These are phyloP conservation scores for Trissolcus japonicus DNA, from an alignment of 2,888 invertebrate genomes.

Conservation along the genomic window DNA sequence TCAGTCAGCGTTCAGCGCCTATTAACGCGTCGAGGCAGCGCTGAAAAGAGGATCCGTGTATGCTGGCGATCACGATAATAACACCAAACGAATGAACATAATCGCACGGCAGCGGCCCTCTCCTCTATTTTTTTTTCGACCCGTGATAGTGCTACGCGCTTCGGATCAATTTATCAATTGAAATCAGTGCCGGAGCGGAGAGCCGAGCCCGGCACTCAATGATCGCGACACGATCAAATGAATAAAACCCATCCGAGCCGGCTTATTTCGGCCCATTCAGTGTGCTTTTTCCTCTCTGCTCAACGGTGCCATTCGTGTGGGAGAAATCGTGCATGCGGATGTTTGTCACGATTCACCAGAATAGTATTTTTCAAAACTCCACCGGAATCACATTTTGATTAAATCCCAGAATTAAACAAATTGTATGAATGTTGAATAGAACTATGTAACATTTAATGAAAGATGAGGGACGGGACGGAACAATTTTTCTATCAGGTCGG, in stretches of 20 bases:
- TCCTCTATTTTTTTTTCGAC: slow-evolving; percentile 42
- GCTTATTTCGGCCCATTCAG: slow-evolving; percentile 53
- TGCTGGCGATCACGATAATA: slow-evolving; percentile 48
- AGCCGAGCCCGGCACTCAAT: slow-evolving; percentile 53
- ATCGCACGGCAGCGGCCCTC: slow-evolving; percentile 36
- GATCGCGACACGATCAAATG: slow-evolving; percentile 49
- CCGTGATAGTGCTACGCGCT: slow-evolving; percentile 53
- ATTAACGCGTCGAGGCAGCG: slow-evolving; percentile 66
- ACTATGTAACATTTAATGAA: too few species aligned
- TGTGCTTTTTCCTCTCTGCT: slow-evolving; percentile 34
- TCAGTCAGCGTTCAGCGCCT: slow-evolving; percentile 75
- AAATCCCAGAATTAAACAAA: too few species aligned
- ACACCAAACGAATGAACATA: slow-evolving; percentile 51
- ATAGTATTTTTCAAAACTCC: too few species aligned
- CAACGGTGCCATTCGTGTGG: slow-evolving; percentile 3
- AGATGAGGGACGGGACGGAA: too few species aligned
- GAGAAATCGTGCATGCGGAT: slow-evolving; percentile 13
- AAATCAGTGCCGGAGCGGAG: slow-evolving; percentile 69
- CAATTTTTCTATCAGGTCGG: too few species aligned
- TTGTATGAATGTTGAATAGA: too few species aligned
- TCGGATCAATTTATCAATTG: slow-evolving; percentile 74
- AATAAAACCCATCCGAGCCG: slow-evolving; percentile 37
- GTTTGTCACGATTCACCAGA: slow-evolving; percentile 5
- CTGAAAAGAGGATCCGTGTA: slow-evolving; percentile 42
- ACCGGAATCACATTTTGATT: too few species aligned